Conservation (phyloP, 1,140 invertebrate species). For the Penaeus japonicus region DNA sequence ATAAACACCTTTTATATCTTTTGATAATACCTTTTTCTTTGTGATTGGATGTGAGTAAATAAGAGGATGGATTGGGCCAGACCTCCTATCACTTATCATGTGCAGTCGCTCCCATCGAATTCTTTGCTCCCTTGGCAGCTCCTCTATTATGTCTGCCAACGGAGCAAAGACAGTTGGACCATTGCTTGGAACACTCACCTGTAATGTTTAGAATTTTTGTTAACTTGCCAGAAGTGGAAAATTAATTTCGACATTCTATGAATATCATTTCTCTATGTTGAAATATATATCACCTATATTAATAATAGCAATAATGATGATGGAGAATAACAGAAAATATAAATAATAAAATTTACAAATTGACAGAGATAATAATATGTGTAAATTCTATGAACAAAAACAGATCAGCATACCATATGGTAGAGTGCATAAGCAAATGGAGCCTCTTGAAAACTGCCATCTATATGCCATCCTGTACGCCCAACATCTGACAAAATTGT, state of each 20-base stretch:
- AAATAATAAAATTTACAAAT: too few relatives aligned
- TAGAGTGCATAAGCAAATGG: constrained; percentile 65
- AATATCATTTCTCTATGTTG: neutral
- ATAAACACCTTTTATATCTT: too few relatives aligned
- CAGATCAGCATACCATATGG: constrained; percentile 43
- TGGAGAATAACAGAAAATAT: too few relatives aligned
- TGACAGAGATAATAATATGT: too few relatives aligned
- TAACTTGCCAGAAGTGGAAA: neutral
- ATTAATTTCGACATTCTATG: neutral
- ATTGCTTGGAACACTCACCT: constrained; percentile 64
- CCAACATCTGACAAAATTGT: constrained; percentile 63
- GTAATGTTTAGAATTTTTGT: constrained; percentile 63
- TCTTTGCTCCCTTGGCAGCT: constrained; percentile 61
- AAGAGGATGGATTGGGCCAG: constrained; percentile 64
- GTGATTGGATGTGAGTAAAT: constrained; percentile 62
- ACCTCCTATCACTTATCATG: constrained; percentile 65
- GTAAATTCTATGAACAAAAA: neutral
- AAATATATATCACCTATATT: too few relatives aligned
- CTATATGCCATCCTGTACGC: constrained; percentile 68
- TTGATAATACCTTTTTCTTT: constrained; percentile 41
- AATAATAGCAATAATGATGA: too few relatives aligned
- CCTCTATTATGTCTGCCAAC: constrained; percentile 65
- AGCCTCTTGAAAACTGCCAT: constrained; percentile 67
- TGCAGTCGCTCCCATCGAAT: constrained; percentile 65
- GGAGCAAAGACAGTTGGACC: constrained; percentile 66